Conservation (phyloP, 2,888 invertebrate species). For the Lutraria lutraria region DNA sequence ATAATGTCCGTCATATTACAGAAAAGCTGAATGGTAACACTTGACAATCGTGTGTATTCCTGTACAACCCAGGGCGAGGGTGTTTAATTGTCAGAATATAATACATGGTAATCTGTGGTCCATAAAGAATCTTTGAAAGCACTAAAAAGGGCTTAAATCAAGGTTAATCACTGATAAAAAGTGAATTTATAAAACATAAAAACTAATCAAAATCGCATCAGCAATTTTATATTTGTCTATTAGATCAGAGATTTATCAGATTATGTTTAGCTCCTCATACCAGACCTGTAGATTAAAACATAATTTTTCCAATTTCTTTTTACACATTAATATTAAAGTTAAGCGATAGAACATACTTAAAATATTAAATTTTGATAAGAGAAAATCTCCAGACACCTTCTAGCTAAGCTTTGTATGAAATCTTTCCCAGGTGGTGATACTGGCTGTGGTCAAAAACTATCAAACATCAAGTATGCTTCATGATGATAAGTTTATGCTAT, state of each 20-base stretch:
- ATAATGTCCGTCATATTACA: background rate
- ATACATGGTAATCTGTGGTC: background rate
- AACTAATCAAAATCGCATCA: conserved; percentile 19
- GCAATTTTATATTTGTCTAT: background rate
- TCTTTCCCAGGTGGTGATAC: background rate
- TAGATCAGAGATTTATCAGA: conserved; percentile 17
- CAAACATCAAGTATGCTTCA: too few relatives aligned
- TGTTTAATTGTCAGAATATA: conserved; percentile 6
- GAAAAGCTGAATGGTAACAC: conserved; percentile 5
- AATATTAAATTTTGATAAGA: conserved; percentile 7
- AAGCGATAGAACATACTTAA: conserved; percentile 1
- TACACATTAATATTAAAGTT: conserved; percentile 3
- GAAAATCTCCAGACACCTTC: background rate
- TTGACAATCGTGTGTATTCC: background rate
- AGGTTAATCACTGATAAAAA: conserved; percentile 17
- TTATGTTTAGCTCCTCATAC: background rate
- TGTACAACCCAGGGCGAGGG: background rate
- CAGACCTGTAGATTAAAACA: background rate
- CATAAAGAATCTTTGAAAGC: background rate
- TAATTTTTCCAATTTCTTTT: conserved; percentile 16
- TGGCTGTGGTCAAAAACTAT: background rate
- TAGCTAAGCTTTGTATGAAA: background rate
- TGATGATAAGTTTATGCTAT: too few relatives aligned
- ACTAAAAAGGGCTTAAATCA: conserved; percentile 20
- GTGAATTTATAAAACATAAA: background rate